A percentile compares a stretch with the other conserved stretches of the same genome.
Conservation (phyloP, 2,797 vertebrate species). For the Rallus crepitans region DNA sequence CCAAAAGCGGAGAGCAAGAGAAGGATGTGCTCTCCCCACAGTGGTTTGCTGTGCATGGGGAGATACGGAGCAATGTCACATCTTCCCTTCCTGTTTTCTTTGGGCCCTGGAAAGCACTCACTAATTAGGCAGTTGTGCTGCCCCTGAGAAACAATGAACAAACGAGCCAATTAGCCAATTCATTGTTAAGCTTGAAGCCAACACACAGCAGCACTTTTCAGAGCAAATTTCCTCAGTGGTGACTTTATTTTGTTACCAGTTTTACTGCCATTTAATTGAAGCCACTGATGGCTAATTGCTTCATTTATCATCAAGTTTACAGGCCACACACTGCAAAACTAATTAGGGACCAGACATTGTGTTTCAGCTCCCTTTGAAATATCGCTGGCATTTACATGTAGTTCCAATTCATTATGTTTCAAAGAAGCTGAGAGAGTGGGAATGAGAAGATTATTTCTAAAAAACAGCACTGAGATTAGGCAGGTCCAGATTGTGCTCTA, state of each 20-base stretch:
- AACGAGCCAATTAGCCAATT: constrained; percentile 59
- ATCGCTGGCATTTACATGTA: constrained; percentile 32
- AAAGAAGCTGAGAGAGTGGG: constrained; percentile 32
- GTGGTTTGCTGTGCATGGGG: not conserved
- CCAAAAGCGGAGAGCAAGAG: not conserved
- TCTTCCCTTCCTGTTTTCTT: not conserved
- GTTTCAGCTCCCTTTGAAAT: constrained; percentile 58
- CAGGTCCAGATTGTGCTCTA: not conserved
- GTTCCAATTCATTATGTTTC: constrained; percentile 53
- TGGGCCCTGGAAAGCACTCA: not conserved
- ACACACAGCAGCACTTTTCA: constrained; percentile 22
- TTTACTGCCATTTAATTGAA: constrained; percentile 73
- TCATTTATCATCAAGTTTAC: constrained; percentile 70
- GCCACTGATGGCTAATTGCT: constrained; percentile 66
- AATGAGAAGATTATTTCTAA: constrained; percentile 41
- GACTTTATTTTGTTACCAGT: constrained; percentile 67
- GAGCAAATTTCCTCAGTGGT: constrained; percentile 16
- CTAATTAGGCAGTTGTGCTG: not conserved
- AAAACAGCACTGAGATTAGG: not conserved
- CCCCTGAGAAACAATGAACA: constrained; percentile 11
- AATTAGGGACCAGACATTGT: constrained; percentile 55
- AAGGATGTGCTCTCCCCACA: fast-evolving
- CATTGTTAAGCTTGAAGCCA: constrained; percentile 13
- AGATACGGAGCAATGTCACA: not conserved
- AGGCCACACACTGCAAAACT: constrained; percentile 64